Evolutionary conservation across 2,797 vertebrate genomes (phyloP).

Genomic region (Holocentrus rufus): DNA sequence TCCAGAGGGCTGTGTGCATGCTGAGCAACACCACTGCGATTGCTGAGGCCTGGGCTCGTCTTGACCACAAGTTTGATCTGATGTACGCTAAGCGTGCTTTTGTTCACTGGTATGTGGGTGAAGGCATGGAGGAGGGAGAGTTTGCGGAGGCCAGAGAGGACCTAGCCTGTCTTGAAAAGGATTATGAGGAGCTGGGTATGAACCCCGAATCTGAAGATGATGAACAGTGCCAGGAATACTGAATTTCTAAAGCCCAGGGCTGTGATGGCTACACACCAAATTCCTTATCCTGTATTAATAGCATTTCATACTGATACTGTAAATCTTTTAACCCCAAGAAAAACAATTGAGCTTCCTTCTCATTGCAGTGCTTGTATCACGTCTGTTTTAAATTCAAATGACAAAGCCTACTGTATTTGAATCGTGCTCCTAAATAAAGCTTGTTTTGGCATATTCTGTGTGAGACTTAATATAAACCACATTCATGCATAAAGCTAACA

Average conservation of each 20-base stretch:
- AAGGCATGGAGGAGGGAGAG: slow-evolving; percentile 93
- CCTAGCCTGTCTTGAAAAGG: slow-evolving; percentile 88
- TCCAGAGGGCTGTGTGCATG: slow-evolving; percentile 90
- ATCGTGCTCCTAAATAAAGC: slow-evolving; percentile 34
- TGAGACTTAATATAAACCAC: neutral
- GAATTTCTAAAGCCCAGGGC: slow-evolving; percentile 33
- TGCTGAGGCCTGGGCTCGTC: slow-evolving; percentile 88
- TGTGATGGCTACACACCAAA: neutral
- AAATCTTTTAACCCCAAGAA: slow-evolving; percentile 6
- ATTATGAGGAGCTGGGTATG: slow-evolving; percentile 88
- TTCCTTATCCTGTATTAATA: neutral
- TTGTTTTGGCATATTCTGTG: neutral
- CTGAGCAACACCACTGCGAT: slow-evolving; percentile 92
- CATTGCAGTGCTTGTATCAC: neutral
- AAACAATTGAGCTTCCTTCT: slow-evolving; percentile 14
- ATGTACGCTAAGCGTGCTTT: slow-evolving; percentile 93
- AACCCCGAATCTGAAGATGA: slow-evolving; percentile 81
- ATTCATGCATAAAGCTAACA: too few species aligned
- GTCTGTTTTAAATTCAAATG: slow-evolving; percentile 2
- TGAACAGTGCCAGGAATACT: slow-evolving; percentile 87
- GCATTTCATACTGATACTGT: neutral
- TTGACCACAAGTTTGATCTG: slow-evolving; percentile 92
- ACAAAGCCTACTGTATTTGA: slow-evolving; percentile 1
- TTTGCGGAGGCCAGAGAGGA: slow-evolving; percentile 91
- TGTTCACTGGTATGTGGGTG: slow-evolving; percentile 91